These are phyloP conservation scores for Hippocampus guttulatus DNA, from an alignment of 2,113 vertebrate genomes.

Conservation along the genomic window DNA sequence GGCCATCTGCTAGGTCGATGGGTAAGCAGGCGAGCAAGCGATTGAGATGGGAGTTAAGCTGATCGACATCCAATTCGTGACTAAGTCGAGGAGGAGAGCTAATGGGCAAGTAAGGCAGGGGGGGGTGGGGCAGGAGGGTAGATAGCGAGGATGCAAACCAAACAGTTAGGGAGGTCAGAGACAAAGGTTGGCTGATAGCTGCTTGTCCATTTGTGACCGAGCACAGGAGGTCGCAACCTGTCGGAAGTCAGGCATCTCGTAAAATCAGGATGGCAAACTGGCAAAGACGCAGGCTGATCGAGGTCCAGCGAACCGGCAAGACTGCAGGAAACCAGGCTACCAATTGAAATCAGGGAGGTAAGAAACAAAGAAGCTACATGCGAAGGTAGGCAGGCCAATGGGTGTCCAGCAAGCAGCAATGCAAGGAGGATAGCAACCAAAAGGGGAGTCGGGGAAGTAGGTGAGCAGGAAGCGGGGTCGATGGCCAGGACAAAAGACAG, in stretches of 20 bases:
- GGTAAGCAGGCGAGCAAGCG: neutral
- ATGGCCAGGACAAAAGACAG: neutral
- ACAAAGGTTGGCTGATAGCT: neutral
- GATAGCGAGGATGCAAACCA: neutral
- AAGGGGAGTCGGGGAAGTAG: neutral
- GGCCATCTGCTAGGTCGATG: neutral
- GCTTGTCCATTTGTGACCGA: too few relatives aligned
- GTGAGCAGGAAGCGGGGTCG: neutral
- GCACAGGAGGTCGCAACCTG: too few relatives aligned
- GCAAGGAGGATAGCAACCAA: neutral
- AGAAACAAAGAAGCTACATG: neutral
- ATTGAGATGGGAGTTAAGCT: neutral
- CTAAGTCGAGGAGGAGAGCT: neutral
- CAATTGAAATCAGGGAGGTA: neutral
- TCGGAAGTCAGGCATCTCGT: neutral
- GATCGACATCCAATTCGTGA: neutral
- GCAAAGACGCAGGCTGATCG: too few relatives aligned
- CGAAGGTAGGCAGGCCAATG: neutral
- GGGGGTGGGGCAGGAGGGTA: neutral
- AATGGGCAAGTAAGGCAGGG: neutral
- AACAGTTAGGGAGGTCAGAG: neutral
- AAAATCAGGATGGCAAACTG: neutral
- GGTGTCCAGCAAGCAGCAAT: neutral
- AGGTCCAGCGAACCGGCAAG: too few relatives aligned
- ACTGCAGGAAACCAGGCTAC: too few relatives aligned